Evolutionary conservation across 2,113 vertebrate genomes (phyloP), one percentile per base, ranked within the genome.

Genomic region (Nerophis lumbriciformis): DNA sequence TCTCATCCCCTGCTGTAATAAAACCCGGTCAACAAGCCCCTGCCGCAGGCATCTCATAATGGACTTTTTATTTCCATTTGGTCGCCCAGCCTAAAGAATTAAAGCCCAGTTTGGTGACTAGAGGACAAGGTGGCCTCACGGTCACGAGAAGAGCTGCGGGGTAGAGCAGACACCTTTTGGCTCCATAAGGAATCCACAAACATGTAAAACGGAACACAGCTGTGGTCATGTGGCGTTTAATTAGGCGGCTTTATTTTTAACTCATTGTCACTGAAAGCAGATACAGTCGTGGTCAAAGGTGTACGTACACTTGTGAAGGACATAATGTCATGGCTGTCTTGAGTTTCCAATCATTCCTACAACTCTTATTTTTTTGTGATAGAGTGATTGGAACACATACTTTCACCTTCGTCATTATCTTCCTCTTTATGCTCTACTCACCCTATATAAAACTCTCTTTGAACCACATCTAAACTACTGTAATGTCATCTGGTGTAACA

Each of bases 51-150:
- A 62, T 82, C 83, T 71, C 74, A 82, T 88, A 84, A 89, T 86
- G 84, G 83, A 80, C 84, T 89, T 90, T 88, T 89, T 87, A 90
- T 90, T 90, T 89, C 83, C 81, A 77, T 86, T 88, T 85, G 82
- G 85, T 83, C 76, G 78, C 77, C 66, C 81, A 65, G 85, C 80
- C 72, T 69, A 75, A 74, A 69, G 80, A 87, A 90, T 88, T 86
- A 90, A 88, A 87, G 78, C 81, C 73, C 75, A 73, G 75, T 88
- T 86, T 83, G 80, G 81, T 79, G 78, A 84, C 83, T 77, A 63
- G 61, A 73, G 66, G 79, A 84, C 79, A 82, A 79, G 73, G 71
- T 80, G 73, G 80, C 52, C 66, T 84, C 83, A 91, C 91, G 90
- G 90, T 89, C 88, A 88, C 9, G 35, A 14, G 14, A 56, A 70